Conservation (phyloP, 2,797 vertebrate species). For the Scolopax rusticola region DNA sequence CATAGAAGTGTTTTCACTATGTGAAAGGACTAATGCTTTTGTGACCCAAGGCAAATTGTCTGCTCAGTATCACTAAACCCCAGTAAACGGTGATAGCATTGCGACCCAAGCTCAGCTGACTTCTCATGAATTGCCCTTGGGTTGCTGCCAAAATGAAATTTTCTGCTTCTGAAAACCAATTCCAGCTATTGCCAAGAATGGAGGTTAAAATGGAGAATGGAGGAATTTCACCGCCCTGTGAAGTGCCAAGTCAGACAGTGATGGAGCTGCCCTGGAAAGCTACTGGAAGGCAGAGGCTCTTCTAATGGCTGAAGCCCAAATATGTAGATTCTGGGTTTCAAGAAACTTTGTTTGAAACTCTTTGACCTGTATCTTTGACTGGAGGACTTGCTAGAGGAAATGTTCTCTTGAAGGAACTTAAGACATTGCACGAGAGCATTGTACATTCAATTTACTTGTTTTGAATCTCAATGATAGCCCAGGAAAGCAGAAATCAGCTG, state of each 20-base stretch:
- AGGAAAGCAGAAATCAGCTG: background rate
- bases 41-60: background rate
- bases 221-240: background rate
- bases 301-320: background rate
- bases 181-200: background rate
- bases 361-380: background rate
- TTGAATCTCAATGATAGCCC: background rate
- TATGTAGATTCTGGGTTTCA: background rate
- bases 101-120: background rate
- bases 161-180: slow-evolving; percentile 40
- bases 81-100: background rate
- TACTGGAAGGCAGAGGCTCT: background rate
- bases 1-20: background rate
- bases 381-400: background rate
- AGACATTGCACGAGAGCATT: rapidly evolving
- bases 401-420: background rate
- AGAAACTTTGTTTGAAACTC: background rate
- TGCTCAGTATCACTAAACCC: background rate
- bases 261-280: background rate
- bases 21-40: background rate
- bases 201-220: background rate
- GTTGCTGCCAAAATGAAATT: background rate
- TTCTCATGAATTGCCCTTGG: background rate
- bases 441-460: background rate
- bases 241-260: background rate